Evolutionary conservation across 2,888 invertebrate species (phyloP).

Genomic region (Piscicola geometra): DNA sequence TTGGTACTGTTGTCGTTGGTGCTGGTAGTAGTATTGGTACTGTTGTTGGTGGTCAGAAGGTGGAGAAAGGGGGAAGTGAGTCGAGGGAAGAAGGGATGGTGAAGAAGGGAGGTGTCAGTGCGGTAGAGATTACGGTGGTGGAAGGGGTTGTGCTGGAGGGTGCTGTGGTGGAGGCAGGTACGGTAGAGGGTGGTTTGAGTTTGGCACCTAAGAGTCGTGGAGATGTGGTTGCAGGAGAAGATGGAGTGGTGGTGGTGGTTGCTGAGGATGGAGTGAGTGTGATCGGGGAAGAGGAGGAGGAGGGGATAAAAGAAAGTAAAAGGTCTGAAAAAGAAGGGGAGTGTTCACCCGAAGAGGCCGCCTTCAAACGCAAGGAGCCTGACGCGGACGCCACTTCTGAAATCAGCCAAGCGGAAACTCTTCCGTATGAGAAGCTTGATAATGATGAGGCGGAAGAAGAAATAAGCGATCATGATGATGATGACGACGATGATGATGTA

Average conservation of each 20-base stretch:
- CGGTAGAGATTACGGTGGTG: not conserved
- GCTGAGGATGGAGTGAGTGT: too few relatives aligned
- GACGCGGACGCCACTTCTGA: constrained; percentile 8
- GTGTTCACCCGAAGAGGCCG: not conserved
- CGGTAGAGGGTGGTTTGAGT: not conserved
- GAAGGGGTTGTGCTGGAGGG: not conserved
- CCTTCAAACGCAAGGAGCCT: constrained; percentile 6
- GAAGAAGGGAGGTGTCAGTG: not conserved
- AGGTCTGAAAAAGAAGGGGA: not conserved
- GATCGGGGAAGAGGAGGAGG: not conserved
- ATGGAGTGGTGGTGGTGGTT: too few relatives aligned
- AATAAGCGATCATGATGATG: constrained; percentile 21
- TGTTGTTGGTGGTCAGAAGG: constrained; percentile 11
- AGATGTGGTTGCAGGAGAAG: not conserved
- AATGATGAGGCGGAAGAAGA: constrained; percentile 21
- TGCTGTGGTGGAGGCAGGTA: not conserved
- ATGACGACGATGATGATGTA: constrained; percentile 10
- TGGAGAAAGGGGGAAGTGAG: not conserved
- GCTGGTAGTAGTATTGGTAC: not conserved
- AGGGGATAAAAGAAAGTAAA: not conserved
- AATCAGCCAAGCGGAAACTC: not conserved
- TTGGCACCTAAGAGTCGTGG: not conserved
- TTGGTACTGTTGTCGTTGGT: not conserved
- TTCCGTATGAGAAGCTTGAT: not conserved
- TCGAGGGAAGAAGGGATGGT: constrained; percentile 32